Evolutionary conservation across 2,797 vertebrate genomes (phyloP).

Genomic region (Dipus sagitta): DNA sequence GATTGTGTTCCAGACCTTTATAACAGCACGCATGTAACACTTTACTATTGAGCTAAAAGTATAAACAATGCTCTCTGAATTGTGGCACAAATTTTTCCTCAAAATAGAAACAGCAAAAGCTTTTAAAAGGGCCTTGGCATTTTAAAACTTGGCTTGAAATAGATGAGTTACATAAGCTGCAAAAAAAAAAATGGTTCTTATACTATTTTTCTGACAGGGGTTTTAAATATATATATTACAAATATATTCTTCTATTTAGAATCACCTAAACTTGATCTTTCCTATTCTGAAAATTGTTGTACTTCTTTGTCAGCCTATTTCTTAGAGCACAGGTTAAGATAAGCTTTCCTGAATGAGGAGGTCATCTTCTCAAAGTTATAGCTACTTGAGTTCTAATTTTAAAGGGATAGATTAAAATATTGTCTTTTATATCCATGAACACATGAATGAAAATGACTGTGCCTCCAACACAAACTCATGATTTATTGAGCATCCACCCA

Average conservation of each 20-base stretch:
- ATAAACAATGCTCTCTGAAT: conserved; percentile 19
- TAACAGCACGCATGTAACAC: background rate
- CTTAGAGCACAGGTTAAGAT: conserved; percentile 8
- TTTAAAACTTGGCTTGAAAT: conserved; percentile 62
- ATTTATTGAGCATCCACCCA: background rate
- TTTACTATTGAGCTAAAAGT: conserved; percentile 37
- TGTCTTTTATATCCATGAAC: background rate
- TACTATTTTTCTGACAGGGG: conserved; percentile 46
- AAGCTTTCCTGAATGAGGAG: background rate
- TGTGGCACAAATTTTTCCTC: conserved; percentile 40
- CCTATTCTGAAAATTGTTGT: conserved; percentile 48
- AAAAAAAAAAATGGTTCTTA: background rate
- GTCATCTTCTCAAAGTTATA: conserved; percentile 18
- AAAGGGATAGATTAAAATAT: conserved; percentile 9
- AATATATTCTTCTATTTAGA: conserved; percentile 5
- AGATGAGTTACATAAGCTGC: conserved; percentile 40
- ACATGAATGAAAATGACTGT: background rate
- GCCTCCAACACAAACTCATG: background rate
- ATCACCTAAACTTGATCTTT: background rate
- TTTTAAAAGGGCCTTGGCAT: conserved; percentile 64
- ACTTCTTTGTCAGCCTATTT: background rate
- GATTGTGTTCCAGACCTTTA: conserved; percentile 9
- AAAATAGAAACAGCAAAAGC: conserved; percentile 53
- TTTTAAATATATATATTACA: conserved; percentile 21
- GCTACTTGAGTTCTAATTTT: conserved; percentile 22